These are phyloP conservation scores for Centropyge bicolor DNA, from an alignment of 2,797 vertebrate species.

Conservation along the genomic window DNA sequence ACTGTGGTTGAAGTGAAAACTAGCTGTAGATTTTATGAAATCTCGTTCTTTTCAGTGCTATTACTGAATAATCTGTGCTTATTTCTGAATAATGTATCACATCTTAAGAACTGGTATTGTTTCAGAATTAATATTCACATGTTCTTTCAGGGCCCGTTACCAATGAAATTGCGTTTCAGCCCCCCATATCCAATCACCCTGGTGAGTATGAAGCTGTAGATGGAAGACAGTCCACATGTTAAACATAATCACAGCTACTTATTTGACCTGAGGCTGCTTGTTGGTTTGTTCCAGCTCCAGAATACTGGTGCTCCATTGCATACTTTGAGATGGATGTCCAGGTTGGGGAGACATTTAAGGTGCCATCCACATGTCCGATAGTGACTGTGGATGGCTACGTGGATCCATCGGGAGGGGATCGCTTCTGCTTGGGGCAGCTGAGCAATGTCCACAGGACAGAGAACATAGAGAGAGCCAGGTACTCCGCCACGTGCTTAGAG, in stretches of 20 bases:
- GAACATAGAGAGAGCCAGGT: constrained; percentile 98
- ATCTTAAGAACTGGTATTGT: background rate
- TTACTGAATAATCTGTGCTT: background rate
- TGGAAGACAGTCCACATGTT: background rate
- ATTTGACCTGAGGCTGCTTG: constrained; percentile 2
- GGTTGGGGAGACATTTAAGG: constrained; percentile 97
- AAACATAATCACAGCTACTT: background rate
- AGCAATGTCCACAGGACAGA: constrained; percentile 98
- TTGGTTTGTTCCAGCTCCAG: constrained; percentile 87
- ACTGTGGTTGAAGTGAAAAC: background rate
- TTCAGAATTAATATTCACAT: constrained; percentile 21
- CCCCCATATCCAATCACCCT: constrained; percentile 96
- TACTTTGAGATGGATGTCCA: constrained; percentile 99
- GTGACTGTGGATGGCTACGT: constrained; percentile 98
- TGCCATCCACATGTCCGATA: constrained; percentile 94
- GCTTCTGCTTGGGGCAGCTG: constrained; percentile 97
- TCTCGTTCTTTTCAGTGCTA: background rate
- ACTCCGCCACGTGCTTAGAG: constrained; percentile 7
- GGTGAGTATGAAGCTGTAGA: constrained; percentile 84
- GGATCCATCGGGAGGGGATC: constrained; percentile 97
- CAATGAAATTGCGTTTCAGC: constrained; percentile 97
- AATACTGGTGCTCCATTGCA: constrained; percentile 99
- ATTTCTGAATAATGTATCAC: background rate
- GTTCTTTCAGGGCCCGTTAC: constrained; percentile 91
- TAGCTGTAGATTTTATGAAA: background rate